phyloP scores from a whole-genome alignment of 2,888 invertebrate genomes.

The Harmothoe impar region DNA sequence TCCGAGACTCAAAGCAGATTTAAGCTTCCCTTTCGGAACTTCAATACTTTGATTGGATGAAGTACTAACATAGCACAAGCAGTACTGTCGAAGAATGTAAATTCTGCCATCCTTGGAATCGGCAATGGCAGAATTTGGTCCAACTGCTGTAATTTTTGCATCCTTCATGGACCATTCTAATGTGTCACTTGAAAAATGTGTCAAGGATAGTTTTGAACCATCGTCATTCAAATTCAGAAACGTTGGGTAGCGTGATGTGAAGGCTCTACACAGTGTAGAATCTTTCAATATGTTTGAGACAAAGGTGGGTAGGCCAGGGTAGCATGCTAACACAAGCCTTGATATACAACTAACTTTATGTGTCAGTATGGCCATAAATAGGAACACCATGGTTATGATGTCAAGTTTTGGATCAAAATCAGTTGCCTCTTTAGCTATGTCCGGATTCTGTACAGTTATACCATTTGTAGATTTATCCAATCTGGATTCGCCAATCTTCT shows the following conservation, averaged over 20 bases:
- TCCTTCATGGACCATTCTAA: not conserved
- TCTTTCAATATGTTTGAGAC: not conserved
- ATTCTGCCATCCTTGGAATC: not conserved
- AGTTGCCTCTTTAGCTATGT: not conserved
- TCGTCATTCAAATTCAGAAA: not conserved
- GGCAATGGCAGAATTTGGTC: not conserved
- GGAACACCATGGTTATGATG: not conserved
- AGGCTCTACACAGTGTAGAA: not conserved
- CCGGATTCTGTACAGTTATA: not conserved
- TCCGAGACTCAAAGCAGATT: not conserved
- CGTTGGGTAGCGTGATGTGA: not conserved
- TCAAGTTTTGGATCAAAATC: not conserved
- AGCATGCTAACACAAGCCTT: not conserved
- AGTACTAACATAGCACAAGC: not conserved
- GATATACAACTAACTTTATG: not conserved
- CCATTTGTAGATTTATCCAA: not conserved
- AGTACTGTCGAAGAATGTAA: not conserved
- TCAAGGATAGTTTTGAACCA: not conserved
- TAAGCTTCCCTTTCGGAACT: not conserved
- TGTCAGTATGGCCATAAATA: not conserved
- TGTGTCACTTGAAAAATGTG: not conserved
- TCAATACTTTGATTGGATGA: not conserved
- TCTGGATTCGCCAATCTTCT: not conserved
- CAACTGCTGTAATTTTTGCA: not conserved
- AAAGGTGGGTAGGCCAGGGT: not conserved